Evolutionary conservation across 2,113 vertebrate genomes (phyloP).

Genomic region (Probosciger aterrimus): DNA sequence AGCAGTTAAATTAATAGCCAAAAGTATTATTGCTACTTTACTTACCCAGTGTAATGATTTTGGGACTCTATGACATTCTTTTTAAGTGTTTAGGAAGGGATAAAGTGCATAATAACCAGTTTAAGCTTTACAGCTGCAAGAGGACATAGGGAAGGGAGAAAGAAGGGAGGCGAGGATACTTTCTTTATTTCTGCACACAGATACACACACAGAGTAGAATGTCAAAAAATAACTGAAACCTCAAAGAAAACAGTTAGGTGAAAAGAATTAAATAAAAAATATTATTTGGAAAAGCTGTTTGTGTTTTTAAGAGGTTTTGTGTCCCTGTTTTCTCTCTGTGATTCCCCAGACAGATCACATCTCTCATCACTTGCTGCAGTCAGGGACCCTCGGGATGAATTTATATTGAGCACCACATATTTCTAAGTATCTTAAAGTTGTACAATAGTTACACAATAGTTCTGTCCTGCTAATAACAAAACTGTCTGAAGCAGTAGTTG

Average conservation of each 20-base stretch:
- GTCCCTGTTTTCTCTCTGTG: not conserved
- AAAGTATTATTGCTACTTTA: not conserved
- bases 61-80: not conserved
- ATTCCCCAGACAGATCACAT: not conserved
- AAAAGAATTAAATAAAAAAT: not conserved
- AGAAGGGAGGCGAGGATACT: not conserved
- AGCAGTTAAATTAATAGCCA: not conserved
- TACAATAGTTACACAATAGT: not conserved
- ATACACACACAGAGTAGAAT: not conserved
- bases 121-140: not conserved
- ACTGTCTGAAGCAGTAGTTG: not conserved
- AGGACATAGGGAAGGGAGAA: not conserved
- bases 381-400: not conserved
- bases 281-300: not conserved
- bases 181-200: not conserved
- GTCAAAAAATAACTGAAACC: not conserved
- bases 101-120: not conserved
- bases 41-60: not conserved
- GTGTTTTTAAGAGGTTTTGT: not conserved
- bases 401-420: not conserved
- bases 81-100: not conserved
- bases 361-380: not conserved
- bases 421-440: not conserved
- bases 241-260: not conserved
- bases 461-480: not conserved